Percentiles rank a stretch among this genome's conserved stretches.
Evolutionary conservation across 2,797 vertebrate genomes (phyloP).

Genomic region (Amniataba percoides): DNA sequence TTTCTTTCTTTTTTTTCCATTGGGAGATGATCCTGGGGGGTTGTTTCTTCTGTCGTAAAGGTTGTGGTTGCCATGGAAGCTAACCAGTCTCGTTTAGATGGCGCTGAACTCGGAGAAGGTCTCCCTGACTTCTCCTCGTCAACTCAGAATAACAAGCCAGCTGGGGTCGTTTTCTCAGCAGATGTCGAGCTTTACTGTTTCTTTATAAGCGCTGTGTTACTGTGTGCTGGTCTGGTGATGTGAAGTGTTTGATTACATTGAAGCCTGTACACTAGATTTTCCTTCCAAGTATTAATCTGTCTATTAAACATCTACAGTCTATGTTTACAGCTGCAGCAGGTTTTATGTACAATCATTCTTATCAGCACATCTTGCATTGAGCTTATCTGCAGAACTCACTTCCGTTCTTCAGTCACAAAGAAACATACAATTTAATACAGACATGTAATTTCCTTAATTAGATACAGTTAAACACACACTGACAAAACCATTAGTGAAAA

Average conservation of each 20-base stretch:
- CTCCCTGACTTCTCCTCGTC: neutral
- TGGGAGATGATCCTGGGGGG: neutral
- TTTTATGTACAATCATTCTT: neutral
- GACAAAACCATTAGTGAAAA: no score
- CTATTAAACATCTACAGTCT: constrained; percentile 28
- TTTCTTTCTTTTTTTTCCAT: neutral
- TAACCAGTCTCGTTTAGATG: neutral
- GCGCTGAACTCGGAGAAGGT: constrained; percentile 1
- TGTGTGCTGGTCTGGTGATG: constrained; percentile 6
- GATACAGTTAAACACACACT: no score
- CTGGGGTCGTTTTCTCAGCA: constrained; percentile 27
- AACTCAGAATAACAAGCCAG: constrained; percentile 28
- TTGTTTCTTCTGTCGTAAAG: constrained; percentile 1
- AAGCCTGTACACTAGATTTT: constrained; percentile 32
- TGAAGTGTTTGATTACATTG: constrained; percentile 35
- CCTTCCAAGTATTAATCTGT: neutral
- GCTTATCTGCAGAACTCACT: neutral
- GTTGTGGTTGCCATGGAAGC: constrained; percentile 11
- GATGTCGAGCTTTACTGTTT: constrained; percentile 18
- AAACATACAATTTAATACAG: neutral
- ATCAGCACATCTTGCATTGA: constrained; percentile 4
- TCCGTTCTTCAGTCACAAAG: neutral
- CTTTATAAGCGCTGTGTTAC: constrained; percentile 4
- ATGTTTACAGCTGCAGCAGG: constrained; percentile 28
- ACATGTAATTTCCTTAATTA: no score